These are phyloP conservation scores for Crotalus tigris DNA, from an alignment of 2,113 vertebrate genomes.

Conservation along the genomic window DNA sequence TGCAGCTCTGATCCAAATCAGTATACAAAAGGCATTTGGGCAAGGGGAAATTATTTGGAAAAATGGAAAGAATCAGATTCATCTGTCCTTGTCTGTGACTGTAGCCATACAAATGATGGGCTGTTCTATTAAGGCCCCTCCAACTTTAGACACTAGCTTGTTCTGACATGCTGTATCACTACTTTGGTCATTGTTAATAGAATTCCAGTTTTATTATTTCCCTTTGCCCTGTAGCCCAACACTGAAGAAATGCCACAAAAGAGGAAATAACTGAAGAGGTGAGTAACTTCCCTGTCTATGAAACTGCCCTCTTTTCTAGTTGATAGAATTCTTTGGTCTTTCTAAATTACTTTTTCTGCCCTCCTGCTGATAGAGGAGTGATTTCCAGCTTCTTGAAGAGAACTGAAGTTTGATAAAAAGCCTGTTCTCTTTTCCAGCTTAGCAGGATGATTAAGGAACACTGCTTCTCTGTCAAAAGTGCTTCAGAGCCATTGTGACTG, in stretches of 20 bases:
- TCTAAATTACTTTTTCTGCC: constrained; percentile 21
- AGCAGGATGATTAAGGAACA: constrained; percentile 8
- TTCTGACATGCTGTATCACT: background rate
- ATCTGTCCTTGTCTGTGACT: background rate
- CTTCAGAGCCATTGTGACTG: constrained; percentile 5
- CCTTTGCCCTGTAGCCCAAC: background rate
- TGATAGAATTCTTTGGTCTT: constrained; percentile 14
- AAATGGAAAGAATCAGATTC: background rate
- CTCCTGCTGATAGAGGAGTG: constrained; percentile 9
- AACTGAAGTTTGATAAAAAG: constrained; percentile 12
- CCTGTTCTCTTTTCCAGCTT: background rate
- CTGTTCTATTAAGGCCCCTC: background rate
- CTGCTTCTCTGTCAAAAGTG: constrained; percentile 12
- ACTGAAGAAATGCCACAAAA: background rate
- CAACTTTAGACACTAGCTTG: background rate
- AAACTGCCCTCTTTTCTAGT: constrained; percentile 11
- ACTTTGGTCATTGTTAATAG: background rate
- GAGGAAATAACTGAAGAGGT: background rate
- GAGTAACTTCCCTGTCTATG: background rate
- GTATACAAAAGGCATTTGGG: background rate
- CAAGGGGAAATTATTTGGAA: background rate
- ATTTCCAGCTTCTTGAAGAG: constrained; percentile 12
- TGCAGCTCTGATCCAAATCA: background rate
- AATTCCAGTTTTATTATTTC: background rate
- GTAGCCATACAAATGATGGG: background rate